Base-by-base conservation (phyloP, 2,797 vertebrate species). In the Diceros bicornis region DNA sequence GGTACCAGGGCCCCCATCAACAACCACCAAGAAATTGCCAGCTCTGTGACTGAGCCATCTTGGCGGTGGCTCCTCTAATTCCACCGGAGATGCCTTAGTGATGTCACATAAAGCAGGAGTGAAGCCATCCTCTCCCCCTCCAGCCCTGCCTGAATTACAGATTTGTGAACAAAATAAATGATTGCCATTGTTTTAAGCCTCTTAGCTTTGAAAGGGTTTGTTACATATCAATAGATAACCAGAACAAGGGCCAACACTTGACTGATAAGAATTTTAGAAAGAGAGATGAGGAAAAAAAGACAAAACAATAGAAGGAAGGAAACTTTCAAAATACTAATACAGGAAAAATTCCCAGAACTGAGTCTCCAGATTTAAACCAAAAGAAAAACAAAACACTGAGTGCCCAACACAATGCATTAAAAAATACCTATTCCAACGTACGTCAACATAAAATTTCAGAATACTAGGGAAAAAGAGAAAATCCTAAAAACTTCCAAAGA, bases 211-310 rank as follows among this genome's bases (percentile, higher is more conserved):
- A 52, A 78, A 47, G 87, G 50, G 13, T 47, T 83, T 83, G 13
- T 69, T 83, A 89, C 32, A 21, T 50, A 52, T 59, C 29, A 93
- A 44, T 37, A 95, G 57, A 86, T 82, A 89, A 37, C 50, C 75
- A 4, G n/a, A 93, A 94, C 29, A 69, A 62, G 62, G 34, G 52
- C 64, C 69, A 96, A 74, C 57, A 69, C 75, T 87, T 71, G 61
- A 78, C 83, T 68, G 90, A 93, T 96, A 97, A 98, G 81, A 94
- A 77, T 84, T 93, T 82, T 62, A 96, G 66, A 95, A 93, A 97
- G 72, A 91, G 57, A 93, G 61, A 92, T 78, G 55, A 71, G 41
- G 55, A 27, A 34, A 62, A 68, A 72, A 66, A 75, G 81, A 47
- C 23, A 83, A 90, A 92, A 97, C 81, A 96, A 95, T 71, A 55